Evolutionary conservation across 1,140 invertebrate genomes (phyloP), one percentile per base, ranked within the genome.

Genomic region (Hypothenemus hampei): DNA sequence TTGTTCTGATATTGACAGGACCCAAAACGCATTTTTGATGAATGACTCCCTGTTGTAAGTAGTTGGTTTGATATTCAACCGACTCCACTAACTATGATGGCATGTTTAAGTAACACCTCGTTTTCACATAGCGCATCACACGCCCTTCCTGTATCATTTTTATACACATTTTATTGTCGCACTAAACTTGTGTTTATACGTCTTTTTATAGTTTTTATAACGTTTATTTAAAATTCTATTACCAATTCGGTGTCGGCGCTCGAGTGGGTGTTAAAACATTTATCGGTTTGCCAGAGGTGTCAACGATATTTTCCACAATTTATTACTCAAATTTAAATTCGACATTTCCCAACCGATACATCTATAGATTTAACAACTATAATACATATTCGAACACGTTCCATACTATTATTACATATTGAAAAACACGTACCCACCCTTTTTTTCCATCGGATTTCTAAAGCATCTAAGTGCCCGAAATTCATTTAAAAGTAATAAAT

Each of bases 221-320:
- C 45, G 29, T 35, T 47, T 47, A 35, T 47, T 47, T 47, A 47
- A 47, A 47, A 47, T 47, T 47, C 45, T 47, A 47, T 47, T 47
- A 45, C 43, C 43, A 18, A 45, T 45, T 16, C 19, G 43, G 43
- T 45, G 43, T 29, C 43, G n/a, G 45, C 26, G 29, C n/a, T 33
- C 24, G 45, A 33, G 45, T 47, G 15, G 45, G 45, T 21, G 45
- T 21, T 35, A 35, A 47, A 47, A 47, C 20, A 47, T 47, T 33
- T 47, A 47, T 47, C 11, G 45, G 31, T 33, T 47, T 24, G 45
- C 29, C 23, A 47, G 45, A 47, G 45, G 19, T 47, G 45, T 16
- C 45, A 47, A 35, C 45, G 45, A 47, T 47, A 13, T 35, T 47
- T 20, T 21, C 26, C 16, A n/a, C 45, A 47, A 45, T 45, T 45